Percentiles rank a stretch among this genome's conserved stretches.
These are phyloP conservation scores for Danio jaintianensis DNA, from an alignment of 2,797 vertebrate species.

Conservation along the genomic window DNA sequence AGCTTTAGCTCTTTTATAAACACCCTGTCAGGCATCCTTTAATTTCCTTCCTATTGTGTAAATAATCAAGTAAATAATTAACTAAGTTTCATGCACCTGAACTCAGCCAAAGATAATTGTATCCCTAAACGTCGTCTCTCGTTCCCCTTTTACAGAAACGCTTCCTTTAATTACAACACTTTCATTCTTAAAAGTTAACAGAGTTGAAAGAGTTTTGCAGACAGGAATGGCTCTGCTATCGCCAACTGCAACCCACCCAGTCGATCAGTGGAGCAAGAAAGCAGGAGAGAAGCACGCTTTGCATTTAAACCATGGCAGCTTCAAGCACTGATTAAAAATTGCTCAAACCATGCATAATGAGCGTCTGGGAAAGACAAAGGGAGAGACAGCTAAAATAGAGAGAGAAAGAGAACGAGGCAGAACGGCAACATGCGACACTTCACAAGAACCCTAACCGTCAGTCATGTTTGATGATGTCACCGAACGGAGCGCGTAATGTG, in stretches of 20 bases:
- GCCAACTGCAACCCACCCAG: constrained; percentile 5
- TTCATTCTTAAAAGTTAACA: background rate
- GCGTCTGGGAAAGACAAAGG: constrained; percentile 33
- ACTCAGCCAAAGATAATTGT: background rate
- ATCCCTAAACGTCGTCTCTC: background rate
- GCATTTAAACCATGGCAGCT: constrained; percentile 28
- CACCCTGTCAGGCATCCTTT: background rate
- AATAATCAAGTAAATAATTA: background rate
- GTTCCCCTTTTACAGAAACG: background rate
- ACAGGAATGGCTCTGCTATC: background rate
- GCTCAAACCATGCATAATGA: constrained; percentile 29
- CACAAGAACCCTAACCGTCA: constrained; percentile 40
- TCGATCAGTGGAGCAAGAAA: constrained; percentile 17
- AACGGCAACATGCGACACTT: constrained; percentile 19
- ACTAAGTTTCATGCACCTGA: background rate
- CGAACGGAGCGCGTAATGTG: constrained; percentile 47
- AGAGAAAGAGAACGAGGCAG: background rate
- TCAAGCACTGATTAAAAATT: constrained; percentile 36
- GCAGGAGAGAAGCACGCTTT: background rate
- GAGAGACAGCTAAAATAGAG: constrained; percentile 27
- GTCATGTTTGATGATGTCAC: constrained; percentile 51
- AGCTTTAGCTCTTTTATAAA: constrained; percentile 2
- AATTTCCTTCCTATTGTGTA: background rate
- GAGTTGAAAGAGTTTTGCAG: background rate
- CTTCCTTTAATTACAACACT: background rate